A percentile compares a stretch with the other conserved stretches of the same genome.
phyloP scores from a whole-genome alignment of 2,113 vertebrate species.

The Lophotis ruficrista region DNA sequence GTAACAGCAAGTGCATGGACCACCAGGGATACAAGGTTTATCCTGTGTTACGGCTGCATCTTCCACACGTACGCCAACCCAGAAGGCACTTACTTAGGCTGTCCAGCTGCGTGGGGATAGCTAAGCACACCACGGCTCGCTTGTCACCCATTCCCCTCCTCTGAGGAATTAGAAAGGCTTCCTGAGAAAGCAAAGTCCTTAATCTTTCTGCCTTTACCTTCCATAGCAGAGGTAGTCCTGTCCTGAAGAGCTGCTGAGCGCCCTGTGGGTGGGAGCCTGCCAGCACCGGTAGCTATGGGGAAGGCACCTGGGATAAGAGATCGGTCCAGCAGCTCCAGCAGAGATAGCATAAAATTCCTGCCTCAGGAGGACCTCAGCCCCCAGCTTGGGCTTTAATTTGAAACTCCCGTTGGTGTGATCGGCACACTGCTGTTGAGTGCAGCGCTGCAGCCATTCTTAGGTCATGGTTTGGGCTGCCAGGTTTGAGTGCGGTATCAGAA shows the following conservation, averaged over 20 bases:
- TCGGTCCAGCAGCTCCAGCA: background rate
- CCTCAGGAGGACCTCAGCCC: background rate
- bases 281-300: background rate
- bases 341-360: background rate
- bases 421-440: background rate
- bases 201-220: background rate
- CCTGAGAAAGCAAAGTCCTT: background rate
- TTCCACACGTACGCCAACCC: background rate
- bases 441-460: background rate
- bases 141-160: background rate
- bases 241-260: background rate
- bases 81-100: background rate
- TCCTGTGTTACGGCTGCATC: background rate
- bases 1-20: background rate
- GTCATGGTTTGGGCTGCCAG: background rate
- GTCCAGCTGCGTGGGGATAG: background rate
- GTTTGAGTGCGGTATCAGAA: accelerated
- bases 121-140: background rate
- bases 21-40: background rate
- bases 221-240: background rate
- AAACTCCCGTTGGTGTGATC: background rate
- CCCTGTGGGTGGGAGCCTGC: background rate
- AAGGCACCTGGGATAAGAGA: background rate
- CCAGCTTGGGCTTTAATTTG: background rate
- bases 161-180: background rate